Percentiles rank a stretch among this genome's conserved stretches.
phyloP scores from a whole-genome alignment of 23 tunicate species.

The Trididemnum miniatum region DNA sequence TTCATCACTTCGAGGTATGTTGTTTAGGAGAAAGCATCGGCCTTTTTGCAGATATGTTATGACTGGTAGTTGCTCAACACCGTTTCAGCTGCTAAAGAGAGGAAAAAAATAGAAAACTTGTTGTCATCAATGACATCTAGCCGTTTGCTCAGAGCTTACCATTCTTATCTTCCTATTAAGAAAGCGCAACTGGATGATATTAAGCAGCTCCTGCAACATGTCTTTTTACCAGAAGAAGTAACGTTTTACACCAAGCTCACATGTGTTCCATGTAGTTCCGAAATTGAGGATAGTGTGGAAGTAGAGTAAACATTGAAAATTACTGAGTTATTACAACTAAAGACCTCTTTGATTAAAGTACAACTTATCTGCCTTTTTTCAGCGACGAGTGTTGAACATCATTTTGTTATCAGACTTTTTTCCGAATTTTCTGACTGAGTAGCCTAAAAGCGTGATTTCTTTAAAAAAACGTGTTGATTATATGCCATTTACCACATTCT shows the following conservation, averaged over 20 bases:
- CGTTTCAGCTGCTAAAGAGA: background rate
- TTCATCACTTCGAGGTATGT: constrained; percentile 22
- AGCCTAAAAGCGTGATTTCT: too few relatives aligned
- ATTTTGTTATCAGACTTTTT: too few relatives aligned
- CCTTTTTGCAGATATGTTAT: background rate
- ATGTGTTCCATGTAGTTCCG: background rate
- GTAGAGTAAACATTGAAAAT: background rate
- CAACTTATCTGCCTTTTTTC: too few relatives aligned
- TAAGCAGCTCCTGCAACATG: constrained; percentile 15
- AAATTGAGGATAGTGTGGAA: background rate
- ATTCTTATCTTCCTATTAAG: constrained; percentile 12
- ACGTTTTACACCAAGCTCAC: constrained; percentile 3
- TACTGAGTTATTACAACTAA: too few relatives aligned
- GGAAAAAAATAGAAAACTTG: constrained; percentile 8
- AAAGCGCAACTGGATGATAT: constrained; percentile 7
- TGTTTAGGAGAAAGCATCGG: background rate
- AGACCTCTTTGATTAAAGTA: too few relatives aligned
- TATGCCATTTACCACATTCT: too few relatives aligned
- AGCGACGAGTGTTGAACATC: too few relatives aligned
- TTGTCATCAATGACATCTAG: background rate
- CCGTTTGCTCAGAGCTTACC: constrained; percentile 2
- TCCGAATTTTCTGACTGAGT: too few relatives aligned
- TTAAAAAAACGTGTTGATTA: too few relatives aligned
- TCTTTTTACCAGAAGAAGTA: background rate
- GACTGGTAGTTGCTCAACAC: constrained; percentile 18